These are phyloP conservation scores for Rissa tridactyla DNA, from an alignment of 2,113 vertebrate species.

Conservation along the genomic window DNA sequence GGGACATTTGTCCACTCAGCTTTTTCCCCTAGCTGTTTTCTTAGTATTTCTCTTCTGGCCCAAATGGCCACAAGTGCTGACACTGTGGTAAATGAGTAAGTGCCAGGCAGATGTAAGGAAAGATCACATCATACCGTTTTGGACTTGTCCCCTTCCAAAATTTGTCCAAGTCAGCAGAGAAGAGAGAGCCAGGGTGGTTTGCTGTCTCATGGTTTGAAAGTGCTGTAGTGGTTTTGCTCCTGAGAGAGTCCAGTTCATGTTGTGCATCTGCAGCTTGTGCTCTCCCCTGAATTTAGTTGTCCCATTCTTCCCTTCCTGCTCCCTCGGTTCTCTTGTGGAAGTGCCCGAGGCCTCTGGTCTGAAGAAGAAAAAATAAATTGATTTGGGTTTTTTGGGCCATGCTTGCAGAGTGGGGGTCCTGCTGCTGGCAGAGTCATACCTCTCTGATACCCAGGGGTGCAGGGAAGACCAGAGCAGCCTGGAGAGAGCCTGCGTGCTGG, in stretches of 20 bases:
- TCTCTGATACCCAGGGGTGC: not conserved
- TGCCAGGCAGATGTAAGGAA: not conserved
- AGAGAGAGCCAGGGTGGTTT: not conserved
- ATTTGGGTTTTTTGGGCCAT: not conserved
- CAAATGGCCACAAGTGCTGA: not conserved
- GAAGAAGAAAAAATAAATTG: not conserved
- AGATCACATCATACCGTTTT: not conserved
- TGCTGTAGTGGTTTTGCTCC: not conserved
- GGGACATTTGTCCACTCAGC: not conserved
- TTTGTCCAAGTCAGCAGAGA: not conserved
- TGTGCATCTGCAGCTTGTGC: not conserved
- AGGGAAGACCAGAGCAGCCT: not conserved
- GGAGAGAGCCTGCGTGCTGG: not conserved
- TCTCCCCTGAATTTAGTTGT: not conserved
- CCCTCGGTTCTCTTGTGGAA: not conserved
- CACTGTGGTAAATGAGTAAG: not conserved
- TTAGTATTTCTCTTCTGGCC: constrained; percentile 1
- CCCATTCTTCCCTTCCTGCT: not conserved
- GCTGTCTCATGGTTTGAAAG: not conserved
- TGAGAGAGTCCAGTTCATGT: not conserved
- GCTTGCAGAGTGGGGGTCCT: not conserved
- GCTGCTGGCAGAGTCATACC: not conserved
- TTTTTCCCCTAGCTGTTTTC: constrained; percentile 1
- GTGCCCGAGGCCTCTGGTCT: not conserved
- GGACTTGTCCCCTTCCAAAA: not conserved